Conservation (phyloP, 1,140 invertebrate species). For the Hormaphis cornu region DNA sequence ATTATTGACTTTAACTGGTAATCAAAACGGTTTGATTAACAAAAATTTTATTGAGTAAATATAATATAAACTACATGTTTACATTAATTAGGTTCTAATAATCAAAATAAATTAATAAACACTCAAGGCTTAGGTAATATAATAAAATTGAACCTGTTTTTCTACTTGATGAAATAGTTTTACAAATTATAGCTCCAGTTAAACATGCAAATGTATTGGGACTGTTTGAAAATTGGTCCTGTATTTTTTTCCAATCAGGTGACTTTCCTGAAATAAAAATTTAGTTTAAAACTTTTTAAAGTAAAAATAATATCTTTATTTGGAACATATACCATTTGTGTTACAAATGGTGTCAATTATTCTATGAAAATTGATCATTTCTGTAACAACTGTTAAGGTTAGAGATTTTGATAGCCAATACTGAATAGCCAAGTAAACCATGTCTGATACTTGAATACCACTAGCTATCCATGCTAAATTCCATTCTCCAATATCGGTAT, state of each 20-base stretch:
- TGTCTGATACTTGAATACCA: slow-evolving; percentile 48
- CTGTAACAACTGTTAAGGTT: slow-evolving; percentile 41
- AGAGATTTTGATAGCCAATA: slow-evolving; percentile 53
- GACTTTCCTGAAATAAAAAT: neutral
- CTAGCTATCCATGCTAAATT: slow-evolving; percentile 47
- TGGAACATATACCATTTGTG: slow-evolving; percentile 32
- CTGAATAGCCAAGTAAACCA: slow-evolving; percentile 55
- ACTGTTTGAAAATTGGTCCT: slow-evolving; percentile 59
- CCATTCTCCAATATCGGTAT: slow-evolving; percentile 45
- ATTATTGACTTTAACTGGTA: slow-evolving; percentile 38
- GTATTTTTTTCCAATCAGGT: slow-evolving; percentile 58
- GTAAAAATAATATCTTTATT: neutral
- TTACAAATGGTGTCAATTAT: slow-evolving; percentile 35
- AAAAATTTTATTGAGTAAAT: neutral
- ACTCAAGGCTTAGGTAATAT: neutral
- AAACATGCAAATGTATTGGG: slow-evolving; percentile 59
- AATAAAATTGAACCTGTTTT: neutral
- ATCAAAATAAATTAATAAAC: no score
- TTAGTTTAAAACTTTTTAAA: neutral
- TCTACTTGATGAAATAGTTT: slow-evolving; percentile 51
- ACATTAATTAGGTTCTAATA: no score
- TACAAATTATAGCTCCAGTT: slow-evolving; percentile 64
- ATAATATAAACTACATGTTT: no score
- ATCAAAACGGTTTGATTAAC: neutral
- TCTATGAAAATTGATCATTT: slow-evolving; percentile 44